phyloP scores from a whole-genome alignment of 1,140 invertebrate species.

The Temnothorax nylanderi region DNA sequence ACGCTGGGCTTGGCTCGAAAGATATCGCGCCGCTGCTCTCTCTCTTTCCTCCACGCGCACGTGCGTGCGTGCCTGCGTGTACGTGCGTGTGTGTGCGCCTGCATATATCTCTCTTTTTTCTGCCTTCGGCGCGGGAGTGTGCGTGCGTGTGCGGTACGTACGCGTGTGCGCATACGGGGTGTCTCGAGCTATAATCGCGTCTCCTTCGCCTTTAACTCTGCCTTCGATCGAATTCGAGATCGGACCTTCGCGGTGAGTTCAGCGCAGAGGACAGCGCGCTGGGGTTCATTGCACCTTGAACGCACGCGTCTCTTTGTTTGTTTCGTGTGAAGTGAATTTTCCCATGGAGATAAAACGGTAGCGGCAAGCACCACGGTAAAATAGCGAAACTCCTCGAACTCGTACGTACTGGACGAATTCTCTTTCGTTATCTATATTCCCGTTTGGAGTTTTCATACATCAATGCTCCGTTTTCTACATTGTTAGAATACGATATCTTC shows the following conservation, averaged over 20 bases:
- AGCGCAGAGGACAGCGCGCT: constrained; percentile 1
- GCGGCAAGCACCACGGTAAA: background rate
- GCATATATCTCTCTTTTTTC: constrained; percentile 19
- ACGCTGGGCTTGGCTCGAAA: constrained; percentile 72
- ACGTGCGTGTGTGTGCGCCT: constrained; percentile 12
- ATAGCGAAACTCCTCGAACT: background rate
- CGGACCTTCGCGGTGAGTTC: background rate
- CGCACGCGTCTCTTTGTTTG: constrained; percentile 11
- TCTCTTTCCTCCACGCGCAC: constrained; percentile 15
- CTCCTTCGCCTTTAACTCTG: background rate
- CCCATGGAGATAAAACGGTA: constrained; percentile 28
- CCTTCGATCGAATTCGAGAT: background rate
- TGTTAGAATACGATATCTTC: background rate
- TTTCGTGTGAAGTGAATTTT: constrained; percentile 27
- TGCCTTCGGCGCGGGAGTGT: constrained; percentile 10
- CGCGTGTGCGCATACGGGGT: background rate
- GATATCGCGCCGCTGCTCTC: constrained; percentile 57
- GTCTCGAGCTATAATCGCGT: background rate
- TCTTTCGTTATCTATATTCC: background rate
- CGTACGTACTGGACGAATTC: background rate
- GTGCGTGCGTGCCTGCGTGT: constrained; percentile 53
- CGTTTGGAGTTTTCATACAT: background rate
- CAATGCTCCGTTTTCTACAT: background rate
- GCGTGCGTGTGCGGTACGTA: background rate
- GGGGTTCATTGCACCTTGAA: constrained; percentile 10